Evolutionary conservation across 1,140 invertebrate genomes (phyloP), one percentile per base, ranked within the genome.

Genomic region (Meloidogyne exigua): DNA sequence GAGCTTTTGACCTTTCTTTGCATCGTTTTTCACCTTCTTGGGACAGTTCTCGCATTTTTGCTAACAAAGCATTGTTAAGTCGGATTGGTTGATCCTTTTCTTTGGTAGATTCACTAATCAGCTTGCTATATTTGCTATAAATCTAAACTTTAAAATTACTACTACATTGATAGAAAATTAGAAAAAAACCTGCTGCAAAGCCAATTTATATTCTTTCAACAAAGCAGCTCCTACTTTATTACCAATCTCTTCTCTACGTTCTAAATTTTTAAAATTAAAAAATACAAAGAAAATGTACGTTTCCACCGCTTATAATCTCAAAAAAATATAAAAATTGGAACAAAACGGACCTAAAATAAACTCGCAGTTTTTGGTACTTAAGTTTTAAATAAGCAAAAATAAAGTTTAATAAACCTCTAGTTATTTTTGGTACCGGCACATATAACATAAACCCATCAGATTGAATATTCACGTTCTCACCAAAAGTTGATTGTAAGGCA

Each of bases 371-470:
- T 32, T 32, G 28, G 28, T n/a, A n/a, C n/a, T n/a, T n/a, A n/a
- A n/a, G n/a, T 65, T 10, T 25, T 65, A 23, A 4, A 65, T 65
- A 0, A 7, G 2, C 25, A 23, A 32, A 32, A 68, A 26, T 0
- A 15, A 57, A 18, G 0, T 18, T 18, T 18, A 18, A n/a, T 18
- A 71, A 42, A 71, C 69, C 69, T 71, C 69, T 25, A 26, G 69
- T 71, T 15, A 71, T 25, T 44, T 71, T 71, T n/a, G 69, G 69
- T 25, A 26, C n/a, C 5, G 28, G 62, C 13, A 66, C 26, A 13
- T 32, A 15, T 21, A 64, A 42, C 21, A 75, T 36, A 11, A 64
- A 44, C 23, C 57, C 15, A 65, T 42, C 44, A 28, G 44, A 28
- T 18, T 44, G 26, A 21, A 64, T 57, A 25, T 68, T 39, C 13